Evolutionary conservation across 2,888 invertebrate genomes (phyloP).

Genomic region (Tinea trinotella): DNA sequence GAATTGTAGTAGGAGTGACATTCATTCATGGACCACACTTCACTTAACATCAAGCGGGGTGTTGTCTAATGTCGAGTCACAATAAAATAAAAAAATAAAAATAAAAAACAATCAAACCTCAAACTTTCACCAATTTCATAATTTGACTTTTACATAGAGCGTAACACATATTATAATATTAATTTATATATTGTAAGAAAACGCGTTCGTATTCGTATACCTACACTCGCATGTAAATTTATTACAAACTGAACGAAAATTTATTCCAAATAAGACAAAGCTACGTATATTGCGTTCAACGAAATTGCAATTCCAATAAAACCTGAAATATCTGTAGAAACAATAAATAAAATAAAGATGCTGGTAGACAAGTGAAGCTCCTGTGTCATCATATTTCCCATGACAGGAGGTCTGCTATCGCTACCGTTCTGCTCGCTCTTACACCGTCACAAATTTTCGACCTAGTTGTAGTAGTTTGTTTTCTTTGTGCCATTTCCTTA

Average conservation of each 20-base stretch:
- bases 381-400: conserved; percentile 16
- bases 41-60: no score
- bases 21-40: no score
- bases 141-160: no score
- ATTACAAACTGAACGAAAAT: not conserved
- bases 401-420: conserved; percentile 1
- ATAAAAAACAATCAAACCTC: no score
- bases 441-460: conserved; percentile 53
- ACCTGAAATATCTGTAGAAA: not conserved
- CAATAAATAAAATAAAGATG: conserved; percentile 10
- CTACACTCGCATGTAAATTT: not conserved
- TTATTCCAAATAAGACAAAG: not conserved
- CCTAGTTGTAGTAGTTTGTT: conserved; percentile 65
- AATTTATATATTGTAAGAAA: no score
- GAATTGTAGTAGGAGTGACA: no score
- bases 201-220: no score
- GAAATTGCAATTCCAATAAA: not conserved
- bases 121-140: no score
- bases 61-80: no score
- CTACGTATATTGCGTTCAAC: not conserved
- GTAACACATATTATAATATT: no score
- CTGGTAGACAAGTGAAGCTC: conserved; percentile 6
- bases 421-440: not conserved
- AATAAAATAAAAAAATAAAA: no score
- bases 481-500: conserved; percentile 72